A percentile compares a stretch with the other conserved stretches of the same genome.
These are phyloP conservation scores for Phasia obesa DNA, from an alignment of 2,888 invertebrate genomes.

Conservation along the genomic window DNA sequence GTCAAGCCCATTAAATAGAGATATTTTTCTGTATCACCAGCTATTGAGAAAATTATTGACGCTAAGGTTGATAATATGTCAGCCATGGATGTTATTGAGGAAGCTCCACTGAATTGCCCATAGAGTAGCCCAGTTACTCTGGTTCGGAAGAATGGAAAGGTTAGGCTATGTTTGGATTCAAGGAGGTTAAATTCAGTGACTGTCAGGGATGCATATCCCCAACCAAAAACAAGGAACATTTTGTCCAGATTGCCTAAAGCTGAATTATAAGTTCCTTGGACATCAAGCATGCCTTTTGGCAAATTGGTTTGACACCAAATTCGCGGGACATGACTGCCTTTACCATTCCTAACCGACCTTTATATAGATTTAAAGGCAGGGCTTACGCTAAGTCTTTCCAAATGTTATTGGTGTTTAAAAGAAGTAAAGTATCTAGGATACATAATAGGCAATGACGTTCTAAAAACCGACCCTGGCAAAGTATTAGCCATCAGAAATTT, in stretches of 20 bases:
- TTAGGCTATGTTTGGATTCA: constrained; percentile 30
- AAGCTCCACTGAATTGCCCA: constrained; percentile 17
- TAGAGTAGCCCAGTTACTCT: constrained; percentile 28
- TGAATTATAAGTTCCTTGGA: constrained; percentile 26
- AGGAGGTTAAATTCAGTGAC: constrained; percentile 23
- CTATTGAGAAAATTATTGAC: constrained; percentile 12
- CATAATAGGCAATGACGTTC: constrained; percentile 61
- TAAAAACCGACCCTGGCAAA: constrained; percentile 66
- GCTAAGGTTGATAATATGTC: constrained; percentile 23
- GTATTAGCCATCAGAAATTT: constrained; percentile 63
- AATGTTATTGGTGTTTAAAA: constrained; percentile 64
- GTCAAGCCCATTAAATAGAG: constrained; percentile 19
- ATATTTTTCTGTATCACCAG: constrained; percentile 29
- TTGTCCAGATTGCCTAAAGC: constrained; percentile 18
- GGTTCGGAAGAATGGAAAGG: constrained; percentile 5
- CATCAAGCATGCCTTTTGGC: constrained; percentile 13
- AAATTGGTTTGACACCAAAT: constrained; percentile 16
- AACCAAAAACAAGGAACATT: constrained; percentile 36
- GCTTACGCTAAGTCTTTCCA: constrained; percentile 61
- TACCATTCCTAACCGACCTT: constrained; percentile 63
- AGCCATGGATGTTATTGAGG: constrained; percentile 10
- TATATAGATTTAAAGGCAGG: constrained; percentile 59
- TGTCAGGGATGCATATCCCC: constrained; percentile 15
- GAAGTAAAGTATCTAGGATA: constrained; percentile 67
- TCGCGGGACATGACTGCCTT: constrained; percentile 36